Evolutionary conservation across 2,113 vertebrate species (phyloP).

Genomic region (Pteropus alecto): DNA sequence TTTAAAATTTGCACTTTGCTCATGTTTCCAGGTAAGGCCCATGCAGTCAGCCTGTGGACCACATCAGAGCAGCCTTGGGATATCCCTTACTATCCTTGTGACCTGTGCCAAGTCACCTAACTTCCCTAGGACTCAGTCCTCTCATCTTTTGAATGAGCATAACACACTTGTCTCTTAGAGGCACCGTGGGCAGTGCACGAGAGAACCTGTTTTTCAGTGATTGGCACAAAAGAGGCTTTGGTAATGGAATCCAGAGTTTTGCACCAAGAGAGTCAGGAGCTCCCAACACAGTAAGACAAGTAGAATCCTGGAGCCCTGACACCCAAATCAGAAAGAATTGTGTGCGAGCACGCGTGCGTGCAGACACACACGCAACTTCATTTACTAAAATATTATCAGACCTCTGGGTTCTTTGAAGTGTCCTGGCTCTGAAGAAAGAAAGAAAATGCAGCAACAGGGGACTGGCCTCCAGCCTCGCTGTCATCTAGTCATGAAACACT

Average conservation of each 20-base stretch:
- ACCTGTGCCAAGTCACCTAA: not conserved
- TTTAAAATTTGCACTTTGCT: not conserved
- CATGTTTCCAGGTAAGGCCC: not conserved
- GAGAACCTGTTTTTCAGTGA: not conserved
- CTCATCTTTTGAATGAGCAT: not conserved
- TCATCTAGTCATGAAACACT: not conserved
- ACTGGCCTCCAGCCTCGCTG: not conserved
- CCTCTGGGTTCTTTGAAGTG: not conserved
- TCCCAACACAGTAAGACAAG: not conserved
- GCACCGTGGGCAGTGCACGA: not conserved
- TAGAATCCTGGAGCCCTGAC: not conserved
- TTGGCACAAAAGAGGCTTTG: not conserved
- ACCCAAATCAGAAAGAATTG: not conserved
- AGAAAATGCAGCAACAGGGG: not conserved
- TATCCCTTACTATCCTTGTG: not conserved
- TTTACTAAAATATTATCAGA: not conserved
- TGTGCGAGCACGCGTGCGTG: accelerated
- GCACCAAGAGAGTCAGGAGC: not conserved
- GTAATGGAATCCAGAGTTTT: not conserved
- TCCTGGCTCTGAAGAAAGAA: not conserved
- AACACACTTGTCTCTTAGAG: not conserved
- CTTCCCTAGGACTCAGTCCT: not conserved
- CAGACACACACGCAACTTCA: not conserved
- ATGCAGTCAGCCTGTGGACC: not conserved
- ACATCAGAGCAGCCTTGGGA: not conserved